Conservation (phyloP, 1,140 invertebrate genomes). For the Drosophila kurseongensis region DNA sequence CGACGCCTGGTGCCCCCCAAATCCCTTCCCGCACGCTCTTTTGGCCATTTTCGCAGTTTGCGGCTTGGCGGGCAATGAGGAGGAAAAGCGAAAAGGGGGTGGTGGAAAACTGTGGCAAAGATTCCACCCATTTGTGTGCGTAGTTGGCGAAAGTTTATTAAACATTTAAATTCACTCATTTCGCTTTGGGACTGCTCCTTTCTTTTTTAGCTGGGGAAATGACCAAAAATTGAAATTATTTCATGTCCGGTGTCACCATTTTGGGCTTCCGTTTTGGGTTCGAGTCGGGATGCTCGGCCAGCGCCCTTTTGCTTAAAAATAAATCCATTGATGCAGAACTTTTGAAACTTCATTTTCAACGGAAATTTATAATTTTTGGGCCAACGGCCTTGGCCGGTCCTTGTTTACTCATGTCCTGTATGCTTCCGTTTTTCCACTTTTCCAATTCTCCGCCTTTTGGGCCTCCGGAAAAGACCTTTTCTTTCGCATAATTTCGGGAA, state of each 20-base stretch:
- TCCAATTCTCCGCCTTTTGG: conserved; percentile 6
- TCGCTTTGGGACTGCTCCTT: conserved; percentile 45
- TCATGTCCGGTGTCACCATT: conserved; percentile 78
- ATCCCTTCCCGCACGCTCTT: conserved; percentile 11
- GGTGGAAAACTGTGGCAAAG: conserved; percentile 15
- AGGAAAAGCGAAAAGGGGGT: not conserved
- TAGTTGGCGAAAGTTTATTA: conserved; percentile 74
- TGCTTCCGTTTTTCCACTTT: conserved; percentile 38
- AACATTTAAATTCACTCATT: conserved; percentile 81
- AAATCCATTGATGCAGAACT: conserved; percentile 71
- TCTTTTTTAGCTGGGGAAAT: conserved; percentile 60
- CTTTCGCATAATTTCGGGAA: conserved; percentile 43
- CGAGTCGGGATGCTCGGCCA: not conserved
- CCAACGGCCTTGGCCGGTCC: conserved; percentile 38
- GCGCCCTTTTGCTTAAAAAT: conserved; percentile 57
- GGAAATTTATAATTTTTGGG: conserved; percentile 68
- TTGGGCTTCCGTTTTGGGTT: conserved; percentile 51
- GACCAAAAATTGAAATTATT: conserved; percentile 81
- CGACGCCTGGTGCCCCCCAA: conserved; percentile 59
- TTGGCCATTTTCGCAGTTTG: conserved; percentile 68
- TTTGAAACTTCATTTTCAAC: conserved; percentile 46
- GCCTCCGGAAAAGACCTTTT: conserved; percentile 6
- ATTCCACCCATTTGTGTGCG: conserved; percentile 36
- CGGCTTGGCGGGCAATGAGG: conserved; percentile 45
- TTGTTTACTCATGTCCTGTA: conserved; percentile 45